phyloP scores from a whole-genome alignment of 2,113 vertebrate genomes.

The Alces alces region DNA sequence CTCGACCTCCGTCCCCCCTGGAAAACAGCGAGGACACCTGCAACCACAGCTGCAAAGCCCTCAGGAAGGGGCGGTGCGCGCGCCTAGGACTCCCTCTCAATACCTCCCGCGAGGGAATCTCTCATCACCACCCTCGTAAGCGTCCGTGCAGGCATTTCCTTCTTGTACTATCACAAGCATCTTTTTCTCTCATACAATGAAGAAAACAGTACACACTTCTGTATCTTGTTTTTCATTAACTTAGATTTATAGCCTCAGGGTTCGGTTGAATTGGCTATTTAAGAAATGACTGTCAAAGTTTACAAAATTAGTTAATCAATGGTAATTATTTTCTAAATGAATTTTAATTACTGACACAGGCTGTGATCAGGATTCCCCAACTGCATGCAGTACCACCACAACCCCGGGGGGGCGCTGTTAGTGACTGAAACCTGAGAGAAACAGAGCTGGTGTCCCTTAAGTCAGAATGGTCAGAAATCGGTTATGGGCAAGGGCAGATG shows the following conservation, averaged over 20 bases:
- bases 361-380: background rate
- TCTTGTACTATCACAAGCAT: background rate
- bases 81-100: background rate
- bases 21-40: background rate
- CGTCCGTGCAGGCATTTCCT: background rate
- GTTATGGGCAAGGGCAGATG: background rate
- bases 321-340: background rate
- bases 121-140: background rate
- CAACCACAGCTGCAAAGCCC: background rate
- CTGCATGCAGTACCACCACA: background rate
- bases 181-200: background rate
- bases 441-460: background rate
- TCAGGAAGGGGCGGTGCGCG: too few species aligned
- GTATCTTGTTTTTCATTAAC: background rate
- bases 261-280: background rate
- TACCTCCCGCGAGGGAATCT: background rate
- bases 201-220: background rate
- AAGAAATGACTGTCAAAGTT: background rate
- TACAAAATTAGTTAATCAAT: background rate
- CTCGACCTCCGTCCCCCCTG: rapidly evolving
- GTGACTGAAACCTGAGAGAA: background rate
- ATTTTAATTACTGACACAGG: background rate
- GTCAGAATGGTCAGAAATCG: background rate
- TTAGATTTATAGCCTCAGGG: background rate
- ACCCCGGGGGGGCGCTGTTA: background rate